phyloP scores from a whole-genome alignment of 2,113 vertebrate genomes.

The Misgurnus mizolepis region DNA sequence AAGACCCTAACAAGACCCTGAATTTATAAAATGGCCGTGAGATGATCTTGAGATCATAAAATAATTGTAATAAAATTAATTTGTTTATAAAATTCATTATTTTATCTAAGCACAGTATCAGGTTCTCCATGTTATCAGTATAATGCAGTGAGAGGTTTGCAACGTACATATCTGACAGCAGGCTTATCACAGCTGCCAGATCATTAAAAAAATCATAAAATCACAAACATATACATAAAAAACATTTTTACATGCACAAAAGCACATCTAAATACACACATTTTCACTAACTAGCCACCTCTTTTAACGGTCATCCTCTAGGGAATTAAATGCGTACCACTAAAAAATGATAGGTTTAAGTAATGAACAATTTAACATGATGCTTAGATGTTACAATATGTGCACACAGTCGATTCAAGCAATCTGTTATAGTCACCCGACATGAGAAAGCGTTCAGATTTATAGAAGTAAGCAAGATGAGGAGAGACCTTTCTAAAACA shows the following conservation, averaged over 20 bases:
- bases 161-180: slow-evolving; percentile 33
- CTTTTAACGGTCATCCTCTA: neutral
- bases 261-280: slow-evolving; percentile 2
- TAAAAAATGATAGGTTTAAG: too few relatives aligned
- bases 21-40: too few relatives aligned
- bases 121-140: slow-evolving; percentile 39
- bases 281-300: neutral
- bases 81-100: too few relatives aligned
- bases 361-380: neutral
- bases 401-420: neutral
- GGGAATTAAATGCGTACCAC: neutral
- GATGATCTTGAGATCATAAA: too few relatives aligned
- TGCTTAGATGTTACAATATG: neutral
- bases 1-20: too few relatives aligned
- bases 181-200: slow-evolving; percentile 48
- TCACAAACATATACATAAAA: neutral
- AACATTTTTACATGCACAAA: slow-evolving; percentile 18
- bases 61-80: too few relatives aligned
- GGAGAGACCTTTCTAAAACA: neutral
- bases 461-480: neutral
- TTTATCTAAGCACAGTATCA: neutral
- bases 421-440: neutral
- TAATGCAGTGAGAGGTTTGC: slow-evolving; percentile 21
- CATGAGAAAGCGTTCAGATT: neutral
- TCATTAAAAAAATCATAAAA: neutral